Conservation (phyloP, 2,113 vertebrate species). For the Hemibagrus wyckioides region DNA sequence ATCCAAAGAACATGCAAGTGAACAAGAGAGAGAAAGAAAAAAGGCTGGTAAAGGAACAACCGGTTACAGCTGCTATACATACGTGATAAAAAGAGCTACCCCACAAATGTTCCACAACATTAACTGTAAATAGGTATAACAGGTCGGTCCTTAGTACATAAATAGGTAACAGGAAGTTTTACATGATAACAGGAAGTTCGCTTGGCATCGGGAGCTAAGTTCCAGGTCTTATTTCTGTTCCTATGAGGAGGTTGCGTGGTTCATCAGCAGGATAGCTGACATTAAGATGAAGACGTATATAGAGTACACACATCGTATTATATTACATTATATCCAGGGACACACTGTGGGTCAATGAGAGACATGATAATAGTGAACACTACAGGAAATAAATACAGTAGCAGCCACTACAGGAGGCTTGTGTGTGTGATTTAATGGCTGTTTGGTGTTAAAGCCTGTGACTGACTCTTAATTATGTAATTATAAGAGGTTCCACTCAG, state of each 20-base stretch:
- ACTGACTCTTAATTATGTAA: slow-evolving; percentile 33
- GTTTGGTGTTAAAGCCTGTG: slow-evolving; percentile 22
- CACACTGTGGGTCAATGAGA: not conserved
- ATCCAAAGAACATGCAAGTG: not conserved
- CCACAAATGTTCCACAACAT: not conserved
- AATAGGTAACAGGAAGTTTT: not conserved
- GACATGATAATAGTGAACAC: not conserved
- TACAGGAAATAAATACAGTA: not conserved
- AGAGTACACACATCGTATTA: too few relatives aligned
- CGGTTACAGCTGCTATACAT: not conserved
- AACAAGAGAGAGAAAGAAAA: not conserved
- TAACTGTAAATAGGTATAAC: not conserved
- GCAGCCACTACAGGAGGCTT: not conserved
- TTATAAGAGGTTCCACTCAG: slow-evolving; percentile 29
- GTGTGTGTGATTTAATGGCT: slow-evolving; percentile 12
- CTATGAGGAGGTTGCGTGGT: not conserved
- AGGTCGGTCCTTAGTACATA: not conserved
- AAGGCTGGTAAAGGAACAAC: not conserved
- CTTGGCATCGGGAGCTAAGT: not conserved
- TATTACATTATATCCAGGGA: not conserved
- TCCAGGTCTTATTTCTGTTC: not conserved
- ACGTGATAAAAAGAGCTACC: not conserved
- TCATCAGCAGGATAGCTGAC: not conserved
- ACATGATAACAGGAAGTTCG: not conserved
- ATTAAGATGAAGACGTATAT: not conserved